Evolutionary conservation across 1,140 invertebrate genomes (phyloP), one percentile per base, ranked within the genome.

Genomic region (Aphis gossypii): DNA sequence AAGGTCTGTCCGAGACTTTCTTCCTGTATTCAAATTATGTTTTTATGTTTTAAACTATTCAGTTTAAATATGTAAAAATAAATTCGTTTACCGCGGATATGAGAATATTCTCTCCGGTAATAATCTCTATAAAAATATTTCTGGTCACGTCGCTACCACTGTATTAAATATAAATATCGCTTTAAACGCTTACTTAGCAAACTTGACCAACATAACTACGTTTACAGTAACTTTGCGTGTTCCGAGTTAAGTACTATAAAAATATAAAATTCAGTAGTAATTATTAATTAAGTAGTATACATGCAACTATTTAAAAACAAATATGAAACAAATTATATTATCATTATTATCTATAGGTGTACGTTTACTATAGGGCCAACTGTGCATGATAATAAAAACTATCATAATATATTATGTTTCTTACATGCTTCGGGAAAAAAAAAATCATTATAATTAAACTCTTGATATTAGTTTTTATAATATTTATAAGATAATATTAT

Each of bases 391-490:
- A 84, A 84, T 25, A 84, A 84, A 11, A 84, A 84, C 23, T 41
- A 84, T 38, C 38, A 4, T 84, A 41, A 84, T 41, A 38, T 44
- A 7, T 51, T 20, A 87, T 46, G 46, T 35, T 1, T n/a, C 18
- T 1, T 87, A 35, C 1, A n/a, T 30, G 30, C 46, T 46, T 87
- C 18, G 14, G 5, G 2, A 18, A 41, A 41, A 41, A 89, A 89
- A 89, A 89, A 35, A 51, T 35, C 41, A 86, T 86, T 46, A 25
- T 86, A 86, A 89, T 89, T 54, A 54, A 89, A 89, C 48, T 89
- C 21, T 11, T 89, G 35, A n/a, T 76, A 76, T 89, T 88, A 89
- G 46, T 54, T 89, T 35, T 54, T 89, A 54, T 54, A 51, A 48
- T 44, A 68, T 4, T 30, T 86, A 30, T 86, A 30, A 86, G 25